Base-by-base conservation (phyloP, 1,140 invertebrate genomes). In the Papilio machaon region DNA sequence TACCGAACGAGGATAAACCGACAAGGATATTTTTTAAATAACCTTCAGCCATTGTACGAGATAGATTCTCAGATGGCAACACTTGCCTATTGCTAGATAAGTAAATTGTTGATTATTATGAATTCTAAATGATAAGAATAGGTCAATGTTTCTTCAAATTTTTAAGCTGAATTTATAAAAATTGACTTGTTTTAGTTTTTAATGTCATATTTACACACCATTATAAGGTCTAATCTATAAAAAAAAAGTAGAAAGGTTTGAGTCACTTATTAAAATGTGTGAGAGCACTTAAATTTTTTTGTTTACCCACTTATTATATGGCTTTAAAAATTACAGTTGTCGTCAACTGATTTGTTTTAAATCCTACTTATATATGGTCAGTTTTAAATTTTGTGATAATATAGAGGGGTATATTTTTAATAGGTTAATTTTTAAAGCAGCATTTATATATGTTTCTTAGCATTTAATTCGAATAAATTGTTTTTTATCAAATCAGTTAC, bases 21-120 rank as follows among this genome's bases (percentile, higher is more conserved):
- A 91, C 88, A 87, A 91, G 92, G 78, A 94, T 94, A 92, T 94
- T 94, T 77, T 94, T 94, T 86, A 94, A 94, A 82, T 94, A 82
- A 89, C 67, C 75, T 73, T 17, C 9, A 52, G 4, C 3, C 13
- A 7, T 38, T 35, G 6, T 2, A 64, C 9, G 58, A 70, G 30
- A 70, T 35, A 70, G 4, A 35, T 70, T 67, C 23, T 35, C 30
- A 5, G 5, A 15, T 15, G 13, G 64, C 11, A 7, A 70, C n/a
- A 58, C 17, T 19, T 58, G n/a, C 17, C 54, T 58, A 54, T 9
- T 8, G 1, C 17, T 19, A 58, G 54, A 58, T 58, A 58, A 58
- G 54, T 58, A 9, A 58, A 58, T 52, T 52, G 49, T 52, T 52
- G 49, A 17, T 52, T 52, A 52, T 52, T 17, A 17, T 52, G 49